Evolutionary conservation across 2,113 vertebrate genomes (phyloP).

Genomic region (Syngnathus scovelli): DNA sequence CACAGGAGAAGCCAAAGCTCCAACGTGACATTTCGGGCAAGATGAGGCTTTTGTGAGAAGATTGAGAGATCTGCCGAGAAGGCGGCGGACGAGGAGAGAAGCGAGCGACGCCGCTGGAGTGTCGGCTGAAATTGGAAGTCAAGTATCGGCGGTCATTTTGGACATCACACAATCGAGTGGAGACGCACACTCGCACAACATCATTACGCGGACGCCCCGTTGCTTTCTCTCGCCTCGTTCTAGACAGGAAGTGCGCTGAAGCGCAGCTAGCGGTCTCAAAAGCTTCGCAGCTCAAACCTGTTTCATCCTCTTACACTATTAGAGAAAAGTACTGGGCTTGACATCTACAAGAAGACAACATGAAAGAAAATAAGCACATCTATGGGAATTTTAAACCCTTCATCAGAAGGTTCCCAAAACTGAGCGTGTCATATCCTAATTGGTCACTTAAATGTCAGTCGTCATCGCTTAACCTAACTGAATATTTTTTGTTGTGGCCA

Average conservation of each 20-base stretch:
- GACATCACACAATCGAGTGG: background rate
- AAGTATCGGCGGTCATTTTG: background rate
- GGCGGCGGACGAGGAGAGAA: background rate
- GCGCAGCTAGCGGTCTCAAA: background rate
- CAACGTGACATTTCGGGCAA: background rate
- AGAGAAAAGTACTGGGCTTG: background rate
- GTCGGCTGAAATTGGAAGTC: constrained; percentile 5
- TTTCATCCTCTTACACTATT: background rate
- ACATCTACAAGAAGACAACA: background rate
- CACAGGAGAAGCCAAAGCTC: background rate
- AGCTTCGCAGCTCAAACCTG: too few species aligned
- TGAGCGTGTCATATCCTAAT: background rate
- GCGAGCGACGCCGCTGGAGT: background rate
- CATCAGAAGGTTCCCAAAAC: too few species aligned
- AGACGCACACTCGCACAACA: background rate
- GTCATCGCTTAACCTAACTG: background rate
- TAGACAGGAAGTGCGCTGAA: background rate
- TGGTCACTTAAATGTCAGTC: background rate
- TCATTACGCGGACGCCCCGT: background rate
- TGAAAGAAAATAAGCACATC: background rate
- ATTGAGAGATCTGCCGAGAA: constrained; percentile 1
- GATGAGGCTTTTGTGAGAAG: constrained; percentile 1
- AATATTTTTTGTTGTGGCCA: background rate
- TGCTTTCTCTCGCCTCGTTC: background rate
- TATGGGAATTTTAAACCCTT: background rate